Conservation (phyloP, 2,888 invertebrate species). For the Stenodera caucasica region DNA sequence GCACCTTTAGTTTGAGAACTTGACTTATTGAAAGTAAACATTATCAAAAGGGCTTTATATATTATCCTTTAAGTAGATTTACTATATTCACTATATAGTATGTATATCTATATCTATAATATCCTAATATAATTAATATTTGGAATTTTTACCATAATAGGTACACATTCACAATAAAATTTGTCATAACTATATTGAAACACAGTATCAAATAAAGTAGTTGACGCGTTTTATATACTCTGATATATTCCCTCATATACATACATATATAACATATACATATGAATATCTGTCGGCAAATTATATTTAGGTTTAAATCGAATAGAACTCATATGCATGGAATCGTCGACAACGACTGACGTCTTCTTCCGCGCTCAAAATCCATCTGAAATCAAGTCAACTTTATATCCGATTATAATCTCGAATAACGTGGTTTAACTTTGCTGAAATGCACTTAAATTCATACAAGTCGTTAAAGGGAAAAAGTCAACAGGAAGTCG, state of each 20-base stretch:
- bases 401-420: conserved; percentile 32
- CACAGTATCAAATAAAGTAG: conserved; percentile 38
- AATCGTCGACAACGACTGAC: conserved; percentile 19
- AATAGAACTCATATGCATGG: conserved; percentile 29
- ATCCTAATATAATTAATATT: conserved; percentile 19
- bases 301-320: conserved; percentile 41
- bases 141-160: background rate
- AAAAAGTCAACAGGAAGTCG: background rate
- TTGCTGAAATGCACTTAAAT: conserved; percentile 1
- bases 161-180: conserved; percentile 29
- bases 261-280: conserved; percentile 20
- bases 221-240: conserved; percentile 33
- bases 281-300: conserved; percentile 29
- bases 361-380: conserved; percentile 24
- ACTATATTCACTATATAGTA: too few relatives aligned
- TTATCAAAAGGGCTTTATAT: conserved; percentile 18
- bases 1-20: conserved; percentile 32
- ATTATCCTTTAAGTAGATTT: background rate
- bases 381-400: conserved; percentile 32
- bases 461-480: background rate
- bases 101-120: too few relatives aligned
- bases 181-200: conserved; percentile 23
- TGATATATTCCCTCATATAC: conserved; percentile 31
- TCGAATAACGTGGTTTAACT: conserved; percentile 26
- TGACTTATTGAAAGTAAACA: conserved; percentile 42